These are phyloP conservation scores for Margarornis squamiger DNA, from an alignment of 2,797 vertebrate genomes.

Conservation along the genomic window DNA sequence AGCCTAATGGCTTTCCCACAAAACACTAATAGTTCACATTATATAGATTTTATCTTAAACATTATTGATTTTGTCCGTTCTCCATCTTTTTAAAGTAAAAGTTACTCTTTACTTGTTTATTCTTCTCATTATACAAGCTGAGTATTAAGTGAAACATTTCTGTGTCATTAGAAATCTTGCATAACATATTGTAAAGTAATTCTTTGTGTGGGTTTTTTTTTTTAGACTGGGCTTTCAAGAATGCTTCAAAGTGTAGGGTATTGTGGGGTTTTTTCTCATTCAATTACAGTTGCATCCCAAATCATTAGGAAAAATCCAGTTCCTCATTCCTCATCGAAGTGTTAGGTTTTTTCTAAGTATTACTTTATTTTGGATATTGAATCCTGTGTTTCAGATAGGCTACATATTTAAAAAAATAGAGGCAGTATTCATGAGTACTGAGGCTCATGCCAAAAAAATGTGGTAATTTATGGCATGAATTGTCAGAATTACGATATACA, in stretches of 20 bases:
- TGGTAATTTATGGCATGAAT: conserved; percentile 40
- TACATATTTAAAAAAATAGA: neutral
- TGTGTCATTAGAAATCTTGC: neutral
- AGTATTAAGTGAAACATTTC: neutral
- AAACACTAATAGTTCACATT: neutral
- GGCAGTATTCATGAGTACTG: neutral
- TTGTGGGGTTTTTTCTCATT: neutral
- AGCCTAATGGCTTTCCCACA: neutral
- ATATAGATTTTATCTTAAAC: neutral
- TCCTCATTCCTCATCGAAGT: neutral
- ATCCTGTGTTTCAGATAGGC: neutral
- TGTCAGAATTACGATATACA: conserved; percentile 27
- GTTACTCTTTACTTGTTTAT: neutral
- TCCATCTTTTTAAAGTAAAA: neutral
- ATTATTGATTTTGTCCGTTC: neutral
- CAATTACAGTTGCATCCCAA: neutral
- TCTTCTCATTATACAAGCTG: neutral
- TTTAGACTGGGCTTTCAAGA: neutral
- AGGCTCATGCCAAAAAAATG: neutral
- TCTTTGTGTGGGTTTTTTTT: neutral
- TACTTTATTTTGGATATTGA: neutral
- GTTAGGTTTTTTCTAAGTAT: neutral
- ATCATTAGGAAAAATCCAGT: neutral
- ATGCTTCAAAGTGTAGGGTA: neutral
- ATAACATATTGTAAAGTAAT: neutral